A percentile compares a stretch with the other conserved stretches of the same genome.
These are phyloP conservation scores for Forbesichthys papilliferus DNA, from an alignment of 2,113 vertebrate species.

Conservation along the genomic window DNA sequence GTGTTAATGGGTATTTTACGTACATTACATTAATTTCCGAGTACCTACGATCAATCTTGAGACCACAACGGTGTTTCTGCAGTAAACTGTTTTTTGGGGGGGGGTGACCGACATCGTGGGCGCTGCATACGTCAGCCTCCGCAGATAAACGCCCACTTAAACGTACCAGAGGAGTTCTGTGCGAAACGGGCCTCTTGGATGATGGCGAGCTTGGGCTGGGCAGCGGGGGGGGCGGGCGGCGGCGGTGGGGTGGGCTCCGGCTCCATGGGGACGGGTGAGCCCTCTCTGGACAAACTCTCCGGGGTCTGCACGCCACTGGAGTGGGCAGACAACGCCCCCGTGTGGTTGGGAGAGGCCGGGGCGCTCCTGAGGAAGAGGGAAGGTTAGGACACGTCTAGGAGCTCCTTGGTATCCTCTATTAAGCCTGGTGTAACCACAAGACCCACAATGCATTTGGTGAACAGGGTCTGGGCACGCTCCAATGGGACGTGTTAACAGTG, in stretches of 20 bases:
- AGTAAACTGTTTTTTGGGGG: no score
- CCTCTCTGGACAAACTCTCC: constrained; percentile 94
- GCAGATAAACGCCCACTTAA: background rate
- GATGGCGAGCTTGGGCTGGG: constrained; percentile 93
- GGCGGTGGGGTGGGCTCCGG: constrained; percentile 82
- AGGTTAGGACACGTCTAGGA: background rate
- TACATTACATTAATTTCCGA: no score
- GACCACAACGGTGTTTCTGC: no score
- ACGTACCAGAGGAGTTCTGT: constrained; percentile 91
- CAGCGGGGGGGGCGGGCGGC: constrained; percentile 61
- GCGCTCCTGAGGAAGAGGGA: constrained; percentile 82
- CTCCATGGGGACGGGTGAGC: constrained; percentile 92
- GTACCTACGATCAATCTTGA: no score
- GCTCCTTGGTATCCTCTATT: no score
- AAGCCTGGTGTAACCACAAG: no score
- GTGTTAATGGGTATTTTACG: no score
- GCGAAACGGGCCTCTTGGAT: constrained; percentile 95
- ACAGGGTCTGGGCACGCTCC: no score
- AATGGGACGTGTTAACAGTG: no score
- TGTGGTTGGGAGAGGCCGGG: constrained; percentile 95
- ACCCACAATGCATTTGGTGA: no score
- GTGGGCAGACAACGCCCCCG: constrained; percentile 91
- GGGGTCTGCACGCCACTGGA: constrained; percentile 97
- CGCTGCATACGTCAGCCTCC: no score
- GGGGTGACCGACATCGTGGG: no score